Evolutionary conservation across 23 tunicate genomes (phyloP), one percentile per base, ranked within the genome.

Genomic region (Halocynthia roretzi): DNA sequence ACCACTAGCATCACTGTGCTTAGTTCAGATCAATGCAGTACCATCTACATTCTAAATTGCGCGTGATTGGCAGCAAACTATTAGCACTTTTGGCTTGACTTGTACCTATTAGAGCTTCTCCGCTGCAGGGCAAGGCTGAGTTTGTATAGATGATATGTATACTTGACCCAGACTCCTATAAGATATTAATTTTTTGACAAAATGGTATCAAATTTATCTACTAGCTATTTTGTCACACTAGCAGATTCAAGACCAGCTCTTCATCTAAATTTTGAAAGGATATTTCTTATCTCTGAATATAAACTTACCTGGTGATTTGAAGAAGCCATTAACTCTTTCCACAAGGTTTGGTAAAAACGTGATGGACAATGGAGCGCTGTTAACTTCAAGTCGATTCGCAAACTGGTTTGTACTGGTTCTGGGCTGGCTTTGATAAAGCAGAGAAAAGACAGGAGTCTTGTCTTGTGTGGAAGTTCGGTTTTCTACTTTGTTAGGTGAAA

Each of bases 361-460:
- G 50, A 92, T 63, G 50, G 80, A 76, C 67, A 92, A 56, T 10
- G 98, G 92, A 22, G 92, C 98, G 19, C 86, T 83, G 6, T 68
- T 82, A 19, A 92, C 72, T 53, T 82, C 77, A 10, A 92, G 73
- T 15, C 83, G 82, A 68, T 83, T 86, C 5, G 90, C 76, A 64
- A 76, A 91, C 9, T 7, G 60, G 54, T 65, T 63, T 14, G 85
- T 18, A 20, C 50, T 64, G 8, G 62, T 55, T 15, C 17, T 48
- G 5, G 98, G 85, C 76, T 87, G 81, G 49, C 85, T 92, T 67
- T 92, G 83, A 73, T 92, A 92, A 7, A 84, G 52, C 51, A 92
- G 21, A 50, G 80, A 82, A 67, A 92, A 82, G 22, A 92, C 91
- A 5, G 90, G 77, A 58, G 77, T 19, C 50, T 50, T 50, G 8